A percentile compares a stretch with the other conserved stretches of the same genome.
Conservation (phyloP, 1,140 invertebrate genomes). For the Papilio glaucus region DNA sequence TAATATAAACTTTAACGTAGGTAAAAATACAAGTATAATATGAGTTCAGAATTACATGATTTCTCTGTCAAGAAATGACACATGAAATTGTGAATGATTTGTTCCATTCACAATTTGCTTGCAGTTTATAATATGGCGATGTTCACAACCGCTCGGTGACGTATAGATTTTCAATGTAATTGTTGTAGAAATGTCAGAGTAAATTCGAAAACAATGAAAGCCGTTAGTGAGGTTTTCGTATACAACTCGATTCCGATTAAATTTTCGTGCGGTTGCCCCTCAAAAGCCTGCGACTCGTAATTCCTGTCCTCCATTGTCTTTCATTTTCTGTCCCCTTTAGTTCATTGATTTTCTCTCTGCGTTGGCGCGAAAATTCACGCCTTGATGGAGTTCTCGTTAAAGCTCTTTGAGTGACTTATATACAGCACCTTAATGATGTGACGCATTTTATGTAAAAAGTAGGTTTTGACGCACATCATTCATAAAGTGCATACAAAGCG, state of each 20-base stretch:
- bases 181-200: not conserved
- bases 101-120: no score
- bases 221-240: constrained; percentile 4
- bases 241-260: constrained; percentile 24
- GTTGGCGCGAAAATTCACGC: constrained; percentile 20
- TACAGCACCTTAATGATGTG: constrained; percentile 3
- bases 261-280: constrained; percentile 27
- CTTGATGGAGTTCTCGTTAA: constrained; percentile 18
- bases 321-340: constrained; percentile 23
- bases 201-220: constrained; percentile 3
- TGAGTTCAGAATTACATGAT: no score
- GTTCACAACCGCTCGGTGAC: no score
- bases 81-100: no score
- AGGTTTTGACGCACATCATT: not conserved
- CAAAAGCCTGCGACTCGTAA: constrained; percentile 16
- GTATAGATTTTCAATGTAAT: not conserved
- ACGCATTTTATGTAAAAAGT: not conserved
- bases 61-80: no score
- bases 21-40: no score
- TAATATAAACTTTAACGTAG: no score
- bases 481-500: not conserved
- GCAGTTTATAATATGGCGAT: no score
- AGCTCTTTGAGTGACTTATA: constrained; percentile 17
- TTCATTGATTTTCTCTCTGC: constrained; percentile 22
- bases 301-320: constrained; percentile 22